These are phyloP conservation scores for Metallyticus violacea DNA, from an alignment of 2,888 invertebrate species.

Conservation along the genomic window DNA sequence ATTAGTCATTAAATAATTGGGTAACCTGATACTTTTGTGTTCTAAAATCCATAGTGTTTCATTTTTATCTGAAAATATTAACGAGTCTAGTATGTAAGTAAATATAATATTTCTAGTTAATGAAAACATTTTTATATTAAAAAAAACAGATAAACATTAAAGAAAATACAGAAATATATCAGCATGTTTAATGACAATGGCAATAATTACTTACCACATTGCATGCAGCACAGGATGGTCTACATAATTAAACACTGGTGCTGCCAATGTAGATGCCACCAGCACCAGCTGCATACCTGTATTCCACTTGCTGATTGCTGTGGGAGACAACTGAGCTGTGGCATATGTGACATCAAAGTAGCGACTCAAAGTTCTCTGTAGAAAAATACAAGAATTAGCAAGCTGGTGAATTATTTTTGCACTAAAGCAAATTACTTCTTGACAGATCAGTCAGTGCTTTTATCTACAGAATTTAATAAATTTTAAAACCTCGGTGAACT, in stretches of 20 bases:
- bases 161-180: not conserved
- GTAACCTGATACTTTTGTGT: too few relatives aligned
- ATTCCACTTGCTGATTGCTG: slow-evolving; percentile 91
- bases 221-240: slow-evolving; percentile 75
- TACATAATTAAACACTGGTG: slow-evolving; percentile 85
- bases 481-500: too few relatives aligned
- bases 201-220: slow-evolving; percentile 57
- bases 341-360: slow-evolving; percentile 92
- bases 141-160: not conserved
- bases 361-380: slow-evolving; percentile 77
- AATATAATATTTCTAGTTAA: not conserved
- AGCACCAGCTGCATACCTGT: slow-evolving; percentile 85
- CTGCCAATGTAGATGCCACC: slow-evolving; percentile 83
- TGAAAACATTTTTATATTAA: not conserved
- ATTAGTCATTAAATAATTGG: too few relatives aligned
- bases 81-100: too few relatives aligned
- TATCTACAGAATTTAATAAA: too few relatives aligned
- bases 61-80: too few relatives aligned
- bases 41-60: too few relatives aligned
- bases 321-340: slow-evolving; percentile 90
- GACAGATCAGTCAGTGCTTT: too few relatives aligned
- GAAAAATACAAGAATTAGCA: too few relatives aligned
- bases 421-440: too few relatives aligned
- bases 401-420: too few relatives aligned
- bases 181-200: not conserved